These are phyloP conservation scores for Hydraecia micacea DNA, from an alignment of 2,888 invertebrate species.

Conservation along the genomic window DNA sequence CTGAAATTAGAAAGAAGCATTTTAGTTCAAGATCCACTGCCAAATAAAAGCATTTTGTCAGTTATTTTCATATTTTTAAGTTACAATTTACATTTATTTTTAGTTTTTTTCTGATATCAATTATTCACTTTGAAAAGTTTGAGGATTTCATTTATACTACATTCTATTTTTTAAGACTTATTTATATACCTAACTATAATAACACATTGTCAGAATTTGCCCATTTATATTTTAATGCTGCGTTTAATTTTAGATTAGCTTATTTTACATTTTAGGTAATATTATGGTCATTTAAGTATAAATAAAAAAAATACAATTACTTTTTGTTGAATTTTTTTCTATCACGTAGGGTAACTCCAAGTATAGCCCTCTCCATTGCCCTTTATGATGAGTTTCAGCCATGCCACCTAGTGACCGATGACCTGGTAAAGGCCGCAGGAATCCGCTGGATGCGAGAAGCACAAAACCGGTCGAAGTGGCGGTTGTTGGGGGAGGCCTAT, in stretches of 20 bases:
- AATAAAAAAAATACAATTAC: not conserved
- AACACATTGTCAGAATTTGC: too few species aligned
- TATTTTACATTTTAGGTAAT: not conserved
- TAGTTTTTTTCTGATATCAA: too few species aligned
- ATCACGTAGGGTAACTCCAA: not conserved
- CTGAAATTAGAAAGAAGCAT: not conserved
- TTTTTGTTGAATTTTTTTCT: not conserved
- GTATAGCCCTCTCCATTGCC: not conserved
- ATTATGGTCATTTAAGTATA: not conserved
- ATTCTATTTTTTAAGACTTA: too few species aligned
- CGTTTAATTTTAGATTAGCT: not conserved
- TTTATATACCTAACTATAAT: too few species aligned
- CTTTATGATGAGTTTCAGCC: too few species aligned
- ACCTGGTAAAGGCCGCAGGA: too few species aligned
- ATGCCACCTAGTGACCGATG: not conserved
- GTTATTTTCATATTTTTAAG: not conserved
- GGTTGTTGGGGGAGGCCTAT: not conserved
- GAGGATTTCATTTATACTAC: too few species aligned
- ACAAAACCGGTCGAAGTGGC: not conserved
- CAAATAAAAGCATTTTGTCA: too few species aligned
- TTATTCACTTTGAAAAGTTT: too few species aligned
- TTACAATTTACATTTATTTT: not conserved
- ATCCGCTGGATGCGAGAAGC: not conserved
- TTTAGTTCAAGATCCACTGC: not conserved
- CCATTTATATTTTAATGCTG: too few species aligned